A percentile compares a stretch with the other conserved stretches of the same genome.
Conservation (phyloP, 2,113 vertebrate species). For the Sceloporus tristichus region DNA sequence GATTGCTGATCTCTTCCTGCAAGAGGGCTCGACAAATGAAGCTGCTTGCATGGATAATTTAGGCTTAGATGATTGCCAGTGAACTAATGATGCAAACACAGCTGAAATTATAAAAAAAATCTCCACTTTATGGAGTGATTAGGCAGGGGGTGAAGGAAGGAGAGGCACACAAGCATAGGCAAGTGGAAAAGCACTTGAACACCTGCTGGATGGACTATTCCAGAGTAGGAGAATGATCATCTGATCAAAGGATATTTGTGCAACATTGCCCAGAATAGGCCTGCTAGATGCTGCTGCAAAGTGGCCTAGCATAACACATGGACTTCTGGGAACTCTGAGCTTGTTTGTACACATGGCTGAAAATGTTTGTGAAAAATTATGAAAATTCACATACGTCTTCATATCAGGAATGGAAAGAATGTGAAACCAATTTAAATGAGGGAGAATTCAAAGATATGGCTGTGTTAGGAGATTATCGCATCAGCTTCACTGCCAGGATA, state of each 20-base stretch:
- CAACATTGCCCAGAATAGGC: neutral
- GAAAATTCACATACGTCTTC: neutral
- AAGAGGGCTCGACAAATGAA: slow-evolving; percentile 71
- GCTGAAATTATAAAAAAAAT: slow-evolving; percentile 68
- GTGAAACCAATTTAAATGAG: too few relatives aligned
- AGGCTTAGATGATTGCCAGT: slow-evolving; percentile 69
- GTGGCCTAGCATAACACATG: neutral
- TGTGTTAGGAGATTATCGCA: too few relatives aligned
- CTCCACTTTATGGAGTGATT: slow-evolving; percentile 40
- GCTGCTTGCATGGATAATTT: slow-evolving; percentile 73
- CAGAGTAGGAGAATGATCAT: slow-evolving; percentile 37
- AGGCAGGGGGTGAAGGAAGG: neutral
- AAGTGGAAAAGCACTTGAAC: neutral
- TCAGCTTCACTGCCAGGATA: too few relatives aligned
- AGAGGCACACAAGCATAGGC: accelerated
- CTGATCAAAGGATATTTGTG: neutral
- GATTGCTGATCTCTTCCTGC: slow-evolving; percentile 66
- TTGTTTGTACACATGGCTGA: neutral
- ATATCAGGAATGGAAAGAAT: neutral
- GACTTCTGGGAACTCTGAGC: neutral
- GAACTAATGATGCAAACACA: slow-evolving; percentile 71
- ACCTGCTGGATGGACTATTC: slow-evolving; percentile 44
- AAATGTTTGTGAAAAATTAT: too few relatives aligned
- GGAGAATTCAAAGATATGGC: too few relatives aligned
- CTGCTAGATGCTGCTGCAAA: neutral